phyloP scores from a whole-genome alignment of 2,113 vertebrate genomes.

The human (Homo sapiens) region DNA sequence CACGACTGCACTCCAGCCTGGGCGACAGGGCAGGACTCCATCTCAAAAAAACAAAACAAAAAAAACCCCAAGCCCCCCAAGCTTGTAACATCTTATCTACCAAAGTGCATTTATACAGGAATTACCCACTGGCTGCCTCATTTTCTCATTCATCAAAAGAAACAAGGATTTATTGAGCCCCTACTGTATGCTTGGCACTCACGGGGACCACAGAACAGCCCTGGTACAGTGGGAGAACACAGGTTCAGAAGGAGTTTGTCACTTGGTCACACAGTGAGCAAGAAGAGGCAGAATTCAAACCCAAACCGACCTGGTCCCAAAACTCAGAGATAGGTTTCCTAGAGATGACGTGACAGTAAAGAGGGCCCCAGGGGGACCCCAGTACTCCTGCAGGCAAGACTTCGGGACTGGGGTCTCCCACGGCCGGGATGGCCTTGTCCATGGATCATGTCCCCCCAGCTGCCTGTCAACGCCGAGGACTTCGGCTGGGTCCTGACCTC shows the following conservation, averaged over 20 bases:
- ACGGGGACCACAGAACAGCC: neutral
- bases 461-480: neutral
- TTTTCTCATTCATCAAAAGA: conserved; percentile 39
- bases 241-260: neutral
- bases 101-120: neutral
- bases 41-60: too few species aligned
- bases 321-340: neutral
- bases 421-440: neutral
- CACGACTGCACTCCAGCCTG: too few species aligned
- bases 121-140: neutral
- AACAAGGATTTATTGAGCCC: conserved; percentile 38
- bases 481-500: neutral
- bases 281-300: neutral
- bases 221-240: neutral
- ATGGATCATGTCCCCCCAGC: neutral
- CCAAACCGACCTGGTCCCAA: neutral
- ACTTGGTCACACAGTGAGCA: conserved; percentile 23
- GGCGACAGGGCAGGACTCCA: too few species aligned
- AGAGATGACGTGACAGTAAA: neutral
- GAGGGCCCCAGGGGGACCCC: too few species aligned
- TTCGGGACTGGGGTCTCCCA: neutral
- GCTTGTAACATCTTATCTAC: neutral
- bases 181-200: neutral
- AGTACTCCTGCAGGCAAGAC: neutral
- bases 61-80: too few species aligned